Evolutionary conservation across 1,140 invertebrate species (phyloP).

Genomic region (Tribolium madens): DNA sequence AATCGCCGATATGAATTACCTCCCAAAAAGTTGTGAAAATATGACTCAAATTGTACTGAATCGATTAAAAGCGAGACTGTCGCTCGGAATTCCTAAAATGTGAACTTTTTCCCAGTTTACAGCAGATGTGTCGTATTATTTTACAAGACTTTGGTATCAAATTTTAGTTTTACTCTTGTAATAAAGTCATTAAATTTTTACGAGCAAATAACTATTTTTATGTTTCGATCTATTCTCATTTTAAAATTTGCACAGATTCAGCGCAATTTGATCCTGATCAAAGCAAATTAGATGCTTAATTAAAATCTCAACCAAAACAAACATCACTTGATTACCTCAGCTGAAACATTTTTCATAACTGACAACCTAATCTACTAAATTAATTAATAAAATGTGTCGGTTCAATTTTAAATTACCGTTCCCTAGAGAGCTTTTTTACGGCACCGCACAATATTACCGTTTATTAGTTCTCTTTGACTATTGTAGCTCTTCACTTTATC

Average conservation of each 20-base stretch:
- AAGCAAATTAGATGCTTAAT: neutral
- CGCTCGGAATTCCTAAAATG: neutral
- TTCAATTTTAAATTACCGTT: neutral
- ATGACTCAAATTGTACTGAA: neutral
- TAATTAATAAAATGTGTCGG: neutral
- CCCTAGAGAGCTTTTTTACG: neutral
- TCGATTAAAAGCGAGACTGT: neutral
- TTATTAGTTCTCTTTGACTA: neutral
- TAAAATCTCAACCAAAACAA: neutral
- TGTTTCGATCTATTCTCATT: conserved; percentile 2
- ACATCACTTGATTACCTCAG: neutral
- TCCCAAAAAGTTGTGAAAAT: neutral
- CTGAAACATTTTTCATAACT: neutral
- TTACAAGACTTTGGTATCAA: conserved; percentile 16
- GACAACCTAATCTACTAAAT: neutral
- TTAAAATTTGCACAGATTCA: neutral
- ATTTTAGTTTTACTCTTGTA: conserved; percentile 23
- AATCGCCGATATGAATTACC: neutral
- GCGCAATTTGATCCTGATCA: neutral
- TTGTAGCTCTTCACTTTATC: neutral
- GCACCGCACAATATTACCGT: neutral
- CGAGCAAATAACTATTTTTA: conserved; percentile 21
- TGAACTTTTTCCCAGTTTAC: conserved; percentile 34
- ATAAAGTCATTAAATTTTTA: conserved; percentile 31
- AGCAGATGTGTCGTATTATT: conserved; percentile 15